A percentile compares a stretch with the other conserved stretches of the same genome.
phyloP scores from a whole-genome alignment of 1,140 invertebrate genomes.

The Drosophila pseudoobscura region DNA sequence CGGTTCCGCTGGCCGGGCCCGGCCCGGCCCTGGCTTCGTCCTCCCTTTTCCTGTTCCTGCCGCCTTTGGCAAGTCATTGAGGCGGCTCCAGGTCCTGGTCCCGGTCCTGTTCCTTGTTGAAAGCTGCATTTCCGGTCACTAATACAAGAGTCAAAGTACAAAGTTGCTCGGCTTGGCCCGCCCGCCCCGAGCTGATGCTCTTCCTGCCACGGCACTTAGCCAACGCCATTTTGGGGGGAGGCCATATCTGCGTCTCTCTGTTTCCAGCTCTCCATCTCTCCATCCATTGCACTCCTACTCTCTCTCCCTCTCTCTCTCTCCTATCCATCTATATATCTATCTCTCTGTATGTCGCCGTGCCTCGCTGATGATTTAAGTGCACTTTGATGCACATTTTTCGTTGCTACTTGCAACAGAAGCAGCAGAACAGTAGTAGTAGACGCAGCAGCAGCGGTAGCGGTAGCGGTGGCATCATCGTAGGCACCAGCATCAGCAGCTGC shows the following conservation, averaged over 20 bases:
- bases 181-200: slow-evolving; percentile 18
- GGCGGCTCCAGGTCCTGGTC: slow-evolving; percentile 39
- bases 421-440: slow-evolving; percentile 12
- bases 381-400: slow-evolving; percentile 81
- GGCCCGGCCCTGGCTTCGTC: neutral
- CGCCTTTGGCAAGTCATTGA: slow-evolving; percentile 71
- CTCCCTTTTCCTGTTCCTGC: slow-evolving; percentile 5
- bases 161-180: slow-evolving; percentile 63
- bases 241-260: slow-evolving; percentile 15
- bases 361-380: slow-evolving; percentile 81
- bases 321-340: slow-evolving; percentile 32
- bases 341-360: slow-evolving; percentile 73
- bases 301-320: slow-evolving; percentile 32
- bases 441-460: slow-evolving; percentile 17
- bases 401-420: slow-evolving; percentile 63
- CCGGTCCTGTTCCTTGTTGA: slow-evolving; percentile 57
- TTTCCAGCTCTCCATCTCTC: neutral
- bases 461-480: slow-evolving; percentile 22
- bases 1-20: slow-evolving; percentile 24
- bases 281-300: neutral
- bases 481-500: slow-evolving; percentile 56
- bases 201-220: slow-evolving; percentile 74
- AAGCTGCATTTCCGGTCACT: slow-evolving; percentile 79
- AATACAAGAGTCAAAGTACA: slow-evolving; percentile 78
- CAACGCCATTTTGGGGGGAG: slow-evolving; percentile 62